phyloP scores from a whole-genome alignment of 2,888 invertebrate genomes.

The Zaprionus lineosus region DNA sequence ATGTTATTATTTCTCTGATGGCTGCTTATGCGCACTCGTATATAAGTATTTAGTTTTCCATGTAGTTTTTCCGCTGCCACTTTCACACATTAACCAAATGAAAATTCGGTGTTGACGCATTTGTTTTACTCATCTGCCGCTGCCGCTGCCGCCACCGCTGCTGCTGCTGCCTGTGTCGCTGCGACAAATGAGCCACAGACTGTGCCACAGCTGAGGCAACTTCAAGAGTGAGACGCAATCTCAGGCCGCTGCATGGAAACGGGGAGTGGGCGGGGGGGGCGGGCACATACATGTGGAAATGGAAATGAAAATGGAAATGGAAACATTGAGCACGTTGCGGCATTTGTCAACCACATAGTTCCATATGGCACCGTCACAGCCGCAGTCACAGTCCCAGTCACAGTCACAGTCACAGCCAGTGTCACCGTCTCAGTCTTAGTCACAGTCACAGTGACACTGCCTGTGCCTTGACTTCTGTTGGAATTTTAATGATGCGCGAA shows the following conservation, averaged over 20 bases:
- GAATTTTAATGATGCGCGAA: constrained; percentile 77
- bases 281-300: constrained; percentile 42
- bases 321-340: constrained; percentile 76
- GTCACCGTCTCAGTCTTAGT: neutral
- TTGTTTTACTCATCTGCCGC: constrained; percentile 66
- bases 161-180: constrained; percentile 7
- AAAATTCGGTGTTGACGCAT: constrained; percentile 79
- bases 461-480: constrained; percentile 41
- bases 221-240: too few relatives aligned
- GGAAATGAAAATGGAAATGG: constrained; percentile 52
- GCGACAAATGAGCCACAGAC: constrained; percentile 70
- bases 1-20: constrained; percentile 75
- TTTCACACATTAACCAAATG: constrained; percentile 79
- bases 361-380: constrained; percentile 55
- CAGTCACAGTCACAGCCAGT: neutral
- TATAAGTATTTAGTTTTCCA: neutral
- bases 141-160: neutral
- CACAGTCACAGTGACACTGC: constrained; percentile 15
- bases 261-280: constrained; percentile 4
- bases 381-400: neutral
- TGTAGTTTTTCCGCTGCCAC: constrained; percentile 13
- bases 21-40: constrained; percentile 38
- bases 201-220: constrained; percentile 67
- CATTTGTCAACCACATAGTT: constrained; percentile 70
- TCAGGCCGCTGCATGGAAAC: too few relatives aligned